Evolutionary conservation across 1,140 invertebrate species (phyloP).

Genomic region (Dinothrombium tinctorium): DNA sequence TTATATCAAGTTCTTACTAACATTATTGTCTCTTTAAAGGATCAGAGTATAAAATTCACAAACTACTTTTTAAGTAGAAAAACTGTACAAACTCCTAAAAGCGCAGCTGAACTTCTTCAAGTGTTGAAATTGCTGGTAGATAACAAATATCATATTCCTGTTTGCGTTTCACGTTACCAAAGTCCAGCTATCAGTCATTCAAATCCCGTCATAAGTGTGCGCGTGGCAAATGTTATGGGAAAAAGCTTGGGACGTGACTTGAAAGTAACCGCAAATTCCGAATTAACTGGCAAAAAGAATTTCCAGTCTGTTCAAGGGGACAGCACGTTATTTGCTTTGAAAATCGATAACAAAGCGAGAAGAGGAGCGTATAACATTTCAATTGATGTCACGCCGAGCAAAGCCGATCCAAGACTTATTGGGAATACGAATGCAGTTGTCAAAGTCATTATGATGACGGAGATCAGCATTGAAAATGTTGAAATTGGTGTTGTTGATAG

Average conservation of each 20-base stretch:
- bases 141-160: constrained; percentile 39
- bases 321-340: constrained; percentile 43
- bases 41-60: constrained; percentile 65
- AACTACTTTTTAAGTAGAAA: constrained; percentile 74
- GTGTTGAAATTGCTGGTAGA: constrained; percentile 41
- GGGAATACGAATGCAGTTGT: constrained; percentile 30
- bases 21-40: constrained; percentile 29
- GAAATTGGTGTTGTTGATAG: constrained; percentile 73
- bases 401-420: constrained; percentile 29
- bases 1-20: constrained; percentile 1
- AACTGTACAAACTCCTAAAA: constrained; percentile 60
- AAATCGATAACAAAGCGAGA: constrained; percentile 44
- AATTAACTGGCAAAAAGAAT: constrained; percentile 31
- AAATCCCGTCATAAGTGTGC: constrained; percentile 40
- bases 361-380: constrained; percentile 60
- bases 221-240: constrained; percentile 63
- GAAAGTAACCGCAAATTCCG: constrained; percentile 45
- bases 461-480: constrained; percentile 41
- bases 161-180: constrained; percentile 49
- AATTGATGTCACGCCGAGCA: constrained; percentile 34
- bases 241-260: constrained; percentile 34
- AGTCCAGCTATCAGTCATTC: constrained; percentile 40
- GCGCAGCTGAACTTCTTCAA: constrained; percentile 49
- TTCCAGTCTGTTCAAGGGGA: constrained; percentile 37
- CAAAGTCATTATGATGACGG: constrained; percentile 22